A percentile compares a stretch with the other conserved stretches of the same genome.
Conservation (phyloP, 2,113 vertebrate genomes). For the Sinocyclocheilus rhinocerous region DNA sequence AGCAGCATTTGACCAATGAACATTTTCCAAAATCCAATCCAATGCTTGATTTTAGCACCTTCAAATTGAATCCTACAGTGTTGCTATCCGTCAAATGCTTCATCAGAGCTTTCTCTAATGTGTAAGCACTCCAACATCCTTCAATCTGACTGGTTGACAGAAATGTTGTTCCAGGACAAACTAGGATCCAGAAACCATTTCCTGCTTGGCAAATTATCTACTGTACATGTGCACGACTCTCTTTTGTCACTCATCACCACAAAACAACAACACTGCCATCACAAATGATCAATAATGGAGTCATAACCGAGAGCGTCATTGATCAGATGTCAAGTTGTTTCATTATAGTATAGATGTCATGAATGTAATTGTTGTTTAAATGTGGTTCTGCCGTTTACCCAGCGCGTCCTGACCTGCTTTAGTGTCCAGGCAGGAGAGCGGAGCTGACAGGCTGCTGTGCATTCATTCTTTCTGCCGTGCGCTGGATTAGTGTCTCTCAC, state of each 20-base stretch:
- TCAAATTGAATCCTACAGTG: no score
- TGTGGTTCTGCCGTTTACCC: background rate
- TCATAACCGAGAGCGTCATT: background rate
- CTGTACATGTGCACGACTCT: background rate
- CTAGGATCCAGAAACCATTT: background rate
- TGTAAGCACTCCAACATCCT: background rate
- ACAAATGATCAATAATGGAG: background rate
- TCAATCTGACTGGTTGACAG: background rate
- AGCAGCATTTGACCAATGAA: background rate
- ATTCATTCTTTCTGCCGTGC: constrained; percentile 43
- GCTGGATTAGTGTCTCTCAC: constrained; percentile 48
- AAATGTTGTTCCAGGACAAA: background rate
- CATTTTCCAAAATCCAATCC: no score
- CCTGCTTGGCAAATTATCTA: background rate
- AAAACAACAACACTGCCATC: background rate
- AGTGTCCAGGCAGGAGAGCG: constrained; percentile 1
- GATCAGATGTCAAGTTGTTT: background rate
- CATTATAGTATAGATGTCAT: background rate
- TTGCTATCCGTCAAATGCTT: background rate
- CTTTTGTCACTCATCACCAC: background rate
- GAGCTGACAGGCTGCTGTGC: constrained; percentile 37
- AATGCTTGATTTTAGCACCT: no score
- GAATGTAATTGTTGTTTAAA: background rate
- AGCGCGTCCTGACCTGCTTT: background rate
- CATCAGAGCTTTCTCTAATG: background rate